phyloP scores from a whole-genome alignment of 2,888 invertebrate species.

The Aelia acuminata region DNA sequence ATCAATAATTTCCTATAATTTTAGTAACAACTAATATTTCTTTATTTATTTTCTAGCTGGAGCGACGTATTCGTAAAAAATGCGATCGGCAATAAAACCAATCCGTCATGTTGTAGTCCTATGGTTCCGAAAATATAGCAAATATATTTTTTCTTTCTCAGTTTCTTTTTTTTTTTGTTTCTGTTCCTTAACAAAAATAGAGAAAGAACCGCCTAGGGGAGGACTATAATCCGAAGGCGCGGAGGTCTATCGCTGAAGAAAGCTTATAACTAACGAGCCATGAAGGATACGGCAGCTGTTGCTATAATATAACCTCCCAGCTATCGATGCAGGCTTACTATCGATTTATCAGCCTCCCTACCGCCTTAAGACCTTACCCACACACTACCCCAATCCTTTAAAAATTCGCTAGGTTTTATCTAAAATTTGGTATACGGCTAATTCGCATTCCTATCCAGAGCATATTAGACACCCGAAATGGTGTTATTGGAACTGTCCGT shows the following conservation, averaged over 20 bases:
- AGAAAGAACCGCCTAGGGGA: background rate
- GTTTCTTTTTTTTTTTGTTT: background rate
- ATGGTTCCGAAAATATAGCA: no score
- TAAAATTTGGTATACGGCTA: background rate
- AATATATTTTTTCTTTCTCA: no score
- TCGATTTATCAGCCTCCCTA: background rate
- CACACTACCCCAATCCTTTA: background rate
- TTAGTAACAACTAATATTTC: no score
- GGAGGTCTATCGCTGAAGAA: background rate
- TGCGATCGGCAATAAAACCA: no score
- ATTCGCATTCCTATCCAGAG: background rate
- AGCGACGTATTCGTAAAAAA: no score
- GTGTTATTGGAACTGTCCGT: background rate
- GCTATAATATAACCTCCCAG: conserved; percentile 27
- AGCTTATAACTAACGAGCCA: conserved; percentile 27
- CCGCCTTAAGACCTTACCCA: no score
- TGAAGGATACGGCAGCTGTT: conserved; percentile 27
- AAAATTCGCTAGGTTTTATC: background rate
- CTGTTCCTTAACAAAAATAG: background rate
- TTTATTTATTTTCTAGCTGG: no score
- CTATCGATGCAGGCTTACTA: background rate
- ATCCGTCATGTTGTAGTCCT: no score
- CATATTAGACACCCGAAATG: background rate
- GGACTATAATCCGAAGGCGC: background rate
- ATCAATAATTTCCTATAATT: no score